These are phyloP conservation scores for Trichonephila inaurata DNA, from an alignment of 1,140 invertebrate genomes.

Conservation along the genomic window DNA sequence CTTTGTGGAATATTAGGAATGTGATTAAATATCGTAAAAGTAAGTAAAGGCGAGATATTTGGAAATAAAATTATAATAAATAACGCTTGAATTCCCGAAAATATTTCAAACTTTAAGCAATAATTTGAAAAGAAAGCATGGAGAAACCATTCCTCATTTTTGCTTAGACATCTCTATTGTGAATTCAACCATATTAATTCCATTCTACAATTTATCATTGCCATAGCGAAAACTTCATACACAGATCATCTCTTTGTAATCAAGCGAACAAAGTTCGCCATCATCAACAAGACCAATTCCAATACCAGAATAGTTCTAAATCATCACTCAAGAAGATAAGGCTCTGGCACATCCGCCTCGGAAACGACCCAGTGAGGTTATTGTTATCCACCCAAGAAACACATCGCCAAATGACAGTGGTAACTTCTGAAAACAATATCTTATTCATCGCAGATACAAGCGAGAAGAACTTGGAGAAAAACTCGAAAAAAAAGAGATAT, in stretches of 20 bases:
- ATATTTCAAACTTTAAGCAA: no score
- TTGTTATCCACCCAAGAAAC: no score
- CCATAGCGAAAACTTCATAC: background rate
- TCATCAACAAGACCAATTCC: background rate
- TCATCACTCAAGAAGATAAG: no score
- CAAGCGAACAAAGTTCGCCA: background rate
- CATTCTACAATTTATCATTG: background rate
- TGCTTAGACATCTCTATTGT: background rate
- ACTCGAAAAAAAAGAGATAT: background rate
- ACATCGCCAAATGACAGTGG: background rate
- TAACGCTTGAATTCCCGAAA: no score
- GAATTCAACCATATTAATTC: background rate
- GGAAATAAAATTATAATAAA: no score
- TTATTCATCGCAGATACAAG: background rate
- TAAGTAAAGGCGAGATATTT: no score
- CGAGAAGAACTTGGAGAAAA: background rate
- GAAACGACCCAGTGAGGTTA: background rate
- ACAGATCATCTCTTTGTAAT: background rate
- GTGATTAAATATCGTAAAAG: no score
- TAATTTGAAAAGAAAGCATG: no score
- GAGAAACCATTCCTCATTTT: background rate
- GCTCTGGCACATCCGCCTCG: no score
- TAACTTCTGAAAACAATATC: background rate
- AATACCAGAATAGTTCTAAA: background rate
- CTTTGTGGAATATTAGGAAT: no score